Evolutionary conservation across 2,888 invertebrate species (phyloP).

Genomic region (Carpatolechia fugitivella): DNA sequence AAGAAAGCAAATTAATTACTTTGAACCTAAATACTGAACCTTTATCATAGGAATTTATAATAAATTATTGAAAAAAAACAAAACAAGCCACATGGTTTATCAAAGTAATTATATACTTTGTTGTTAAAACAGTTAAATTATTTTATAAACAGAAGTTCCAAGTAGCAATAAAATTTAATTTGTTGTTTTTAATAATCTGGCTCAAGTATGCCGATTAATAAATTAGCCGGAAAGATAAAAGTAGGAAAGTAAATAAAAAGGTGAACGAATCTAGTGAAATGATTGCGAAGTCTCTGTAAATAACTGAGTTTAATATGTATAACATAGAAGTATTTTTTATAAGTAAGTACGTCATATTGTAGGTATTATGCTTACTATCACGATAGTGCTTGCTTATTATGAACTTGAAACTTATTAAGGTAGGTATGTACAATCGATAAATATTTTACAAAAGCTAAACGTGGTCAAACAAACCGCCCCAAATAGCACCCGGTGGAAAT

Average conservation of each 20-base stretch:
- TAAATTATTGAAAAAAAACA: constrained; percentile 46
- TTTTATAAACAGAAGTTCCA: constrained; percentile 58
- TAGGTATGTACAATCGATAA: no score
- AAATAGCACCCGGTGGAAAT: no score
- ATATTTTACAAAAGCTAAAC: no score
- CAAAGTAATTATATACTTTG: constrained; percentile 39
- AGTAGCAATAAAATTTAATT: constrained; percentile 57
- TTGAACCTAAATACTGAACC: constrained; percentile 38
- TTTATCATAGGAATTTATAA: constrained; percentile 39
- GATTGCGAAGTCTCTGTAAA: neutral
- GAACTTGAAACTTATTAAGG: no score
- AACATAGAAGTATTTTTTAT: no score
- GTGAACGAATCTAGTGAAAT: constrained; percentile 8
- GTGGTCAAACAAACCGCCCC: no score
- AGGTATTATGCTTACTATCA: no score
- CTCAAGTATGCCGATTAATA: neutral
- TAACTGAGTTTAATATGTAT: neutral
- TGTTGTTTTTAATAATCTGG: constrained; percentile 33
- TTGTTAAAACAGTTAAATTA: constrained; percentile 24
- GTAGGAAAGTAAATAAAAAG: constrained; percentile 9
- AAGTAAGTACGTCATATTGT: no score
- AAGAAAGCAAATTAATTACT: constrained; percentile 39
- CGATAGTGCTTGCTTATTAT: no score
- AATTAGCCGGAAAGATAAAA: neutral
- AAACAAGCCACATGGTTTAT: constrained; percentile 30